phyloP scores from a whole-genome alignment of 37 sponge, comb jelly and placozoan species.

The Aplysina aerophoba region DNA sequence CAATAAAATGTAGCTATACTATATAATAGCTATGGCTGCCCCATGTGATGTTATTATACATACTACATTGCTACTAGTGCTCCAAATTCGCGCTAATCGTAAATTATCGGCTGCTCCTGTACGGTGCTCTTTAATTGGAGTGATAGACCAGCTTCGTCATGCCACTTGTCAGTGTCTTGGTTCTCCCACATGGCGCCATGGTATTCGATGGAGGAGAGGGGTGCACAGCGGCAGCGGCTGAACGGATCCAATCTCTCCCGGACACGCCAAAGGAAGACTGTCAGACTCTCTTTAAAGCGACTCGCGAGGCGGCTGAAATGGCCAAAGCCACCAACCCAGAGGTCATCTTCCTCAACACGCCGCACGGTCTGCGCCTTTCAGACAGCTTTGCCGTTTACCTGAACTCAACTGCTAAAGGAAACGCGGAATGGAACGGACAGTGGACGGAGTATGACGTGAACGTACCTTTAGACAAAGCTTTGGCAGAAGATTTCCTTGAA shows the following conservation, averaged over 20 bases:
- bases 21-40: no score
- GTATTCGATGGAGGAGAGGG: constrained; percentile 42
- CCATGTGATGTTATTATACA: no score
- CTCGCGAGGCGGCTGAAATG: constrained; percentile 43
- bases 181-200: constrained; percentile 64
- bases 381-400: constrained; percentile 40
- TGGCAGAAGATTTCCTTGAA: constrained; percentile 31
- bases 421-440: constrained; percentile 50
- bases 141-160: background rate
- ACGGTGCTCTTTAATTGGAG: background rate
- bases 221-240: background rate
- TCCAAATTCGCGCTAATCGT: no score
- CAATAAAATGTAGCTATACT: no score
- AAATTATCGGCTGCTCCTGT: no score
- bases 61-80: no score
- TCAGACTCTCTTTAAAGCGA: constrained; percentile 25
- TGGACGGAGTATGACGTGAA: constrained; percentile 55
- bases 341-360: constrained; percentile 57
- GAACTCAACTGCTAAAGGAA: constrained; percentile 49
- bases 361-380: constrained; percentile 50
- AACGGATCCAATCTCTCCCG: constrained; percentile 25
- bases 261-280: constrained; percentile 29
- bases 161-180: constrained; percentile 31
- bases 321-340: constrained; percentile 42
- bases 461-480: constrained; percentile 30